phyloP scores from a whole-genome alignment of 2,888 invertebrate species.

The Melanargia galathea region DNA sequence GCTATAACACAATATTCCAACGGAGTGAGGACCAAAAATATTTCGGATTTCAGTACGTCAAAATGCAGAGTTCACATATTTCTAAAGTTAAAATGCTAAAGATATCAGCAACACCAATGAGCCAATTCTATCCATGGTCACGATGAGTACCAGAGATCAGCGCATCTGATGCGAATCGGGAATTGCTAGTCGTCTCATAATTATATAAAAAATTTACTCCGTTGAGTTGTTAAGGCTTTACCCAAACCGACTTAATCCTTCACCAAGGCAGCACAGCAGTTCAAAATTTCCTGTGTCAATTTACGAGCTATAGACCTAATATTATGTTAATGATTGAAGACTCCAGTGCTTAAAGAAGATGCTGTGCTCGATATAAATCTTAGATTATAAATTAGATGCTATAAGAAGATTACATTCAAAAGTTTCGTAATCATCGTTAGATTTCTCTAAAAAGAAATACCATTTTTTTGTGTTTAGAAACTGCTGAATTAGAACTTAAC shows the following conservation, averaged over 20 bases:
- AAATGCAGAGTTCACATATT: no score
- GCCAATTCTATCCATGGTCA: no score
- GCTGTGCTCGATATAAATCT: not conserved
- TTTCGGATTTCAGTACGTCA: no score
- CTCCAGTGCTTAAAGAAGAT: slow-evolving; percentile 7
- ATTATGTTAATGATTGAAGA: slow-evolving; percentile 7
- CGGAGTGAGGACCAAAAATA: no score
- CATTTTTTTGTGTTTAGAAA: not conserved
- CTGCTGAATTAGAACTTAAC: not conserved
- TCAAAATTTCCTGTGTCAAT: slow-evolving; percentile 1
- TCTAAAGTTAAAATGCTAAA: no score
- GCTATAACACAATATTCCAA: no score
- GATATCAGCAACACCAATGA: no score
- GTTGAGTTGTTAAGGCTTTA: not conserved
- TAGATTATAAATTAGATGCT: slow-evolving; percentile 3
- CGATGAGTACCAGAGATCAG: no score
- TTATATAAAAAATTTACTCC: not conserved
- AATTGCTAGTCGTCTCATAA: no score
- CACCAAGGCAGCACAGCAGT: not conserved
- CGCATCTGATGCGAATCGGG: no score
- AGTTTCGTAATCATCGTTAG: not conserved
- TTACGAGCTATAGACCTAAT: slow-evolving; percentile 5
- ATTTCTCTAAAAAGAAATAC: not conserved
- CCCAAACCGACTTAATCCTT: not conserved
- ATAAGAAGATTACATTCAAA: not conserved